Evolutionary conservation across 2,797 vertebrate species (phyloP), one percentile per base, ranked within the genome.

Genomic region (Enteromius thamalakanensis): DNA sequence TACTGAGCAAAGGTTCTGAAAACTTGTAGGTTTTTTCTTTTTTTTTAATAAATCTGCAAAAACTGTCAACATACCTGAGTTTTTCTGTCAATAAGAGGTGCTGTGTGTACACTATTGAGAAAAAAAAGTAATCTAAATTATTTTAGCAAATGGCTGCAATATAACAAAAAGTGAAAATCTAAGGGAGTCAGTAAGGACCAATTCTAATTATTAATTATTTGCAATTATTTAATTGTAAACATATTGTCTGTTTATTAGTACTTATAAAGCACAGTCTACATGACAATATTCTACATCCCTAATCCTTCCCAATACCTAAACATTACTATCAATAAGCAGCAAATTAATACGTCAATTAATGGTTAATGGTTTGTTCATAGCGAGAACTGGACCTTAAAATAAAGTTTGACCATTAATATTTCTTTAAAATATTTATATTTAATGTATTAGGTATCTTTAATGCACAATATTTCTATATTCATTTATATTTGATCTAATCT

Each of bases 281-380:
- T 4, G 53, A 58, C 53, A 21, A n/a, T n/a, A n/a, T n/a, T n/a
- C n/a, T n/a, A n/a, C n/a, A n/a, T n/a, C n/a, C n/a, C n/a, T n/a
- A n/a, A n/a, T 55, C 49, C 49, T 51, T 9, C 19, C 21, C 21
- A 55, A 55, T n/a, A 55, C 21, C 53, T 55, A 3, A 55, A n/a
- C 1, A n/a, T 55, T n/a, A 55, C 21, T 55, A n/a, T 55, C 9
- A 55, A 55, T n/a, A n/a, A 55, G 53, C 19, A 55, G 21, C 3
- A 1, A n/a, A n/a, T n/a, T n/a, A 55, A 42, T 9, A 1, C 21
- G 53, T 55, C n/a, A 0, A 10, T 10, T n/a, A 0, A n/a, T 21
- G 19, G 45, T 17, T 49, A 17, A 49, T 49, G 4, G 21, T n/a
- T 55, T 55, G 9, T 55, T 55, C 21, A n/a, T 55, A n/a, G 21